Evolutionary conservation across 2,797 vertebrate genomes (phyloP).

Genomic region (Taenioides sp.): DNA sequence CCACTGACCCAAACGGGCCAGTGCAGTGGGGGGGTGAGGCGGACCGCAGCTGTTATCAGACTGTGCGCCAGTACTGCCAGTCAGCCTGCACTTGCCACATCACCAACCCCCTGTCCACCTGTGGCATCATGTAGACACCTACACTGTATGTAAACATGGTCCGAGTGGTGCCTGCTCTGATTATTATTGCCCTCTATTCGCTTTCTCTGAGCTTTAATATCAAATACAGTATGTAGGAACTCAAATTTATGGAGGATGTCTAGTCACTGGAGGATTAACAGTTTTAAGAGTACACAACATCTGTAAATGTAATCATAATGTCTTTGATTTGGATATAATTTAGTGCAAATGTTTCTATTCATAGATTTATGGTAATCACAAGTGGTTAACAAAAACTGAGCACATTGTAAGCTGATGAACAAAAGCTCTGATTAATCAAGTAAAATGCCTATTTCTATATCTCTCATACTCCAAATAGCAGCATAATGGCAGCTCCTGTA

Average conservation of each 20-base stretch:
- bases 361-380: not conserved
- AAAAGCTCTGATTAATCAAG: not conserved
- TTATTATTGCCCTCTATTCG: not conserved
- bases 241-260: not conserved
- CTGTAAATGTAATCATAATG: constrained; percentile 1
- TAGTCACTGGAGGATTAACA: not conserved
- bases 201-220: not conserved
- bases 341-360: constrained; percentile 1
- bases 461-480: not conserved
- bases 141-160: constrained; percentile 3
- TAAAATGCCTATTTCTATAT: not conserved
- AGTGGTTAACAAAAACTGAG: not conserved
- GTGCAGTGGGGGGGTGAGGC: constrained; percentile 95
- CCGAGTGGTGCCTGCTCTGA: not conserved
- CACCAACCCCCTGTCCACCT: constrained; percentile 94
- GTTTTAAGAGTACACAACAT: not conserved
- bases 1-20: constrained; percentile 84
- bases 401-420: not conserved
- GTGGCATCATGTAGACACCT: constrained; percentile 92
- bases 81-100: constrained; percentile 97
- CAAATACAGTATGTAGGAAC: not conserved
- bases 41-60: constrained; percentile 99
- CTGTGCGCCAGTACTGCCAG: constrained; percentile 98
- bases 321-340: not conserved
- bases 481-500: constrained; percentile 5